Evolutionary conservation across 2,797 vertebrate genomes (phyloP).

Genomic region (Sebastes steindachneri): DNA sequence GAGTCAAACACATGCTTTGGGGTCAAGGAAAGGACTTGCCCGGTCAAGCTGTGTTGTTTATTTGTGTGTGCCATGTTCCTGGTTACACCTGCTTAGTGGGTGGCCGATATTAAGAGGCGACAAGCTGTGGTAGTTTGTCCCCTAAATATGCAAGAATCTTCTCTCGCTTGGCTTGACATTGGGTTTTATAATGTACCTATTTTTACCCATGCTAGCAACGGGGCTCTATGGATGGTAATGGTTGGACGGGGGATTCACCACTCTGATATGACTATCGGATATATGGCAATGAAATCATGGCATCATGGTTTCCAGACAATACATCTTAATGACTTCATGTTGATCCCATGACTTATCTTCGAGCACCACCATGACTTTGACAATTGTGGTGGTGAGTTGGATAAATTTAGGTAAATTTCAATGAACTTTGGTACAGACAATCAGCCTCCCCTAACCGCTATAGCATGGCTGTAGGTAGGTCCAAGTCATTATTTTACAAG

Average conservation of each 20-base stretch:
- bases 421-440: neutral
- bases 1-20: slow-evolving; percentile 8
- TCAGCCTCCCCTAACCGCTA: neutral
- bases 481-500: no score
- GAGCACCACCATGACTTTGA: neutral
- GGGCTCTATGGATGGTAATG: neutral
- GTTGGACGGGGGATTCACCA: neutral
- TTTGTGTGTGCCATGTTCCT: slow-evolving; percentile 15
- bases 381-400: neutral
- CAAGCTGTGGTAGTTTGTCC: slow-evolving; percentile 6
- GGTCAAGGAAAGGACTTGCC: slow-evolving; percentile 39
- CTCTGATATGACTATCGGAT: neutral
- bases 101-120: slow-evolving; percentile 20
- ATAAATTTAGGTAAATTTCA: fast-evolving
- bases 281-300: neutral
- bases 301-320: neutral
- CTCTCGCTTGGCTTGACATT: neutral
- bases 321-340: fast-evolving
- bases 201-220: neutral
- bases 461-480: neutral
- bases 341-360: neutral
- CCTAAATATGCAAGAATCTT: neutral
- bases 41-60: slow-evolving; percentile 51
- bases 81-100: slow-evolving; percentile 26
- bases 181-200: neutral